A percentile compares a stretch with the other conserved stretches of the same genome.
Conservation (phyloP, 2,113 vertebrate species). For the Synchiropus splendidus region DNA sequence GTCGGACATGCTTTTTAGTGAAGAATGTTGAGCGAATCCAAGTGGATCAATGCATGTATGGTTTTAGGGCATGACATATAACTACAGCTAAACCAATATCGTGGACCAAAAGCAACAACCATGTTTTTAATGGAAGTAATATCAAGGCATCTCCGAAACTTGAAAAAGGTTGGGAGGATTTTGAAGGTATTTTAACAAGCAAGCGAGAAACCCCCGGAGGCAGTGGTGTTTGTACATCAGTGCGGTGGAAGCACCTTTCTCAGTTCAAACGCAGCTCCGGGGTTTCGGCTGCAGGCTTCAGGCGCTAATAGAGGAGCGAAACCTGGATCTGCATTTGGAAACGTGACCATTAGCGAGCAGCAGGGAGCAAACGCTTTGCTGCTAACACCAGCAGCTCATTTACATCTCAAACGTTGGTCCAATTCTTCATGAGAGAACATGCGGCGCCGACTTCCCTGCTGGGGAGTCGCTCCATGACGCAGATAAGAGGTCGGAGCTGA, state of each 20-base stretch:
- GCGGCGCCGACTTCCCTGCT: neutral
- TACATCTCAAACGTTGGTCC: conserved; percentile 17
- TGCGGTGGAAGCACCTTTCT: neutral
- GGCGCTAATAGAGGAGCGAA: conserved; percentile 1
- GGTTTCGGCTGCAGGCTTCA: conserved; percentile 2
- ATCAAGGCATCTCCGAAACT: no score
- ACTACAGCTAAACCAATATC: no score
- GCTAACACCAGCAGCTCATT: conserved; percentile 4
- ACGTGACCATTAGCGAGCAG: conserved; percentile 11
- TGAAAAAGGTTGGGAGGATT: no score
- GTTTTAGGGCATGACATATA: no score
- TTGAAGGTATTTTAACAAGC: no score
- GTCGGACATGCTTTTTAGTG: no score
- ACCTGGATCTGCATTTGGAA: conserved; percentile 1
- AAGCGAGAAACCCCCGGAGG: no score
- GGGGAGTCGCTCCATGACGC: conserved; percentile 26
- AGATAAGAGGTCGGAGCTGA: conserved; percentile 36
- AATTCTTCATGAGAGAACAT: conserved; percentile 1
- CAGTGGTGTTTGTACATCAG: no score
- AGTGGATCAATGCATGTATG: no score
- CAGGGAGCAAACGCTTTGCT: conserved; percentile 6
- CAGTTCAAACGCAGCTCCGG: conserved; percentile 2
- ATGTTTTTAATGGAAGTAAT: no score
- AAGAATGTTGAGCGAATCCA: no score
- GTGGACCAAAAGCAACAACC: no score